Evolutionary conservation across 2,888 invertebrate species (phyloP).

Genomic region (Chymomyza caudatula): DNA sequence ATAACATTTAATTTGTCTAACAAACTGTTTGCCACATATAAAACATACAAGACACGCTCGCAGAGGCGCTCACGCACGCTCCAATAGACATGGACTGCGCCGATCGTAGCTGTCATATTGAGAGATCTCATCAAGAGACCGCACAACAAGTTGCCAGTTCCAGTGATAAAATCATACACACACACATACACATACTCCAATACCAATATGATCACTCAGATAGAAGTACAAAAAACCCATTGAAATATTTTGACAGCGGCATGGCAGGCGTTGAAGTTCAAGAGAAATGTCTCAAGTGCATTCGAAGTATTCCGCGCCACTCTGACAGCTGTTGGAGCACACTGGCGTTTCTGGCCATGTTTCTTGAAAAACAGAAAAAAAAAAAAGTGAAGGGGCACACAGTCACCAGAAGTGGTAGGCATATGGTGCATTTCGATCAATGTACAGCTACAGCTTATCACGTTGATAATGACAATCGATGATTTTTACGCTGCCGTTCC

Average conservation of each 20-base stretch:
- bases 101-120: slow-evolving; percentile 61
- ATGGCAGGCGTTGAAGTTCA: slow-evolving; percentile 71
- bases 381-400: slow-evolving; percentile 1
- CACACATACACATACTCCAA: neutral
- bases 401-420: neutral
- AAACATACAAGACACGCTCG: neutral
- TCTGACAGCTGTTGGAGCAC: slow-evolving; percentile 55
- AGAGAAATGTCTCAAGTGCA: slow-evolving; percentile 73
- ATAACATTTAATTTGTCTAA: slow-evolving; percentile 68
- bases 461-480: slow-evolving; percentile 56
- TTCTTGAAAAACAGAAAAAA: neutral
- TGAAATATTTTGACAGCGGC: slow-evolving; percentile 70
- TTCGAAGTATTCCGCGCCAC: slow-evolving; percentile 58
- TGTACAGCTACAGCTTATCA: slow-evolving; percentile 31
- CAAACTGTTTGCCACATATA: slow-evolving; percentile 47
- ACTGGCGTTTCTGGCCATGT: slow-evolving; percentile 14
- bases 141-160: slow-evolving; percentile 43
- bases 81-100: neutral
- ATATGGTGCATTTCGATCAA: slow-evolving; percentile 19
- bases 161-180: slow-evolving; percentile 35
- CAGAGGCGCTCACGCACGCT: neutral
- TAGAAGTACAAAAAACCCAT: slow-evolving; percentile 31
- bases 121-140: slow-evolving; percentile 70
- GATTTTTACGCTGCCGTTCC: slow-evolving; percentile 10
- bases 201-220: slow-evolving; percentile 3